Conservation (phyloP, 1,140 invertebrate genomes). For the Zophobas atratus region DNA sequence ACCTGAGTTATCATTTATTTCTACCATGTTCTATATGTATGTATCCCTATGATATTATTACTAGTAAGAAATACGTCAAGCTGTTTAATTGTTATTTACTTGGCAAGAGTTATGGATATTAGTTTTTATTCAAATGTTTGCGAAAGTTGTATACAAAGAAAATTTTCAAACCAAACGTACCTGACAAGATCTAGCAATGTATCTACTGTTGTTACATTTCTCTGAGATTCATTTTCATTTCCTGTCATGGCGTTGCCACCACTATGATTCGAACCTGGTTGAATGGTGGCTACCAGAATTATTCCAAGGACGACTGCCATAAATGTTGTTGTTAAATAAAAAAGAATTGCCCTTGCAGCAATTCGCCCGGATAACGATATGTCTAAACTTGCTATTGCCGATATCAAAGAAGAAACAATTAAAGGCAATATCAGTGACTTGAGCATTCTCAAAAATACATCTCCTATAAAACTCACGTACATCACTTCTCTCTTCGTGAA, state of each 20-base stretch:
- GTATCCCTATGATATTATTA: no score
- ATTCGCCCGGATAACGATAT: slow-evolving; percentile 78
- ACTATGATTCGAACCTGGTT: slow-evolving; percentile 74
- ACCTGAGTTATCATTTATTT: no score
- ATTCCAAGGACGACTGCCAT: slow-evolving; percentile 83
- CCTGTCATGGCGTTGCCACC: slow-evolving; percentile 41
- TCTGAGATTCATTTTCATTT: slow-evolving; percentile 52
- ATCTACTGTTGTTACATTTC: slow-evolving; percentile 84
- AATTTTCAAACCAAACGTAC: slow-evolving; percentile 55
- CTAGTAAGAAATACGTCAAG: no score
- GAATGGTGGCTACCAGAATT: slow-evolving; percentile 79
- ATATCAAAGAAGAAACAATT: slow-evolving; percentile 82
- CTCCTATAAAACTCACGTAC: slow-evolving; percentile 80
- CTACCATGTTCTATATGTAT: no score
- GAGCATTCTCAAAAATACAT: slow-evolving; percentile 82
- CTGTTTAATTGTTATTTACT: no score
- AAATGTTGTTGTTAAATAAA: slow-evolving; percentile 85
- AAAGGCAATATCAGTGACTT: slow-evolving; percentile 84
- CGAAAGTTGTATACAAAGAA: not conserved
- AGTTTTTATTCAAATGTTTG: no score
- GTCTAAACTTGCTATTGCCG: slow-evolving; percentile 81
- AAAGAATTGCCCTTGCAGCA: slow-evolving; percentile 78
- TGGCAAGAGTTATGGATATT: no score
- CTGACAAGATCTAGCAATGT: slow-evolving; percentile 88
- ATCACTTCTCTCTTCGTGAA: slow-evolving; percentile 75